Conservation (phyloP, 2,797 vertebrate species). For the Poeciliopsis infans region DNA sequence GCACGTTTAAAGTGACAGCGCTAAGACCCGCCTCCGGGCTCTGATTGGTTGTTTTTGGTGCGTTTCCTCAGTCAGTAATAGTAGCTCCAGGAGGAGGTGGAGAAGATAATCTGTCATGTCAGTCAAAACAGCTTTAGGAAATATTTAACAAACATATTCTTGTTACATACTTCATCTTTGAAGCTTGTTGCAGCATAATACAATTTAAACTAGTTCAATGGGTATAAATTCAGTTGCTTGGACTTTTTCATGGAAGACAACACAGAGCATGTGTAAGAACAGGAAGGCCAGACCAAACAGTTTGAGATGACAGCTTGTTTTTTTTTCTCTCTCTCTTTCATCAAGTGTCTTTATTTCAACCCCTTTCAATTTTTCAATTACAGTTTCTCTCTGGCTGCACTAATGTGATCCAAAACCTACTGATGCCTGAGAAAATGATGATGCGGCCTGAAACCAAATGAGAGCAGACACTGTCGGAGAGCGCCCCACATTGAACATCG, state of each 20-base stretch:
- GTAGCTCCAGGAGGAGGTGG: too few relatives aligned
- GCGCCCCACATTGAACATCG: slow-evolving; percentile 41
- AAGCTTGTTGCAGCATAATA: neutral
- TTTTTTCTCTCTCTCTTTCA: neutral
- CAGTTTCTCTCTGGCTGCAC: slow-evolving; percentile 29
- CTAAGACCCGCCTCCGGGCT: too few relatives aligned
- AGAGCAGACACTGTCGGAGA: slow-evolving; percentile 48
- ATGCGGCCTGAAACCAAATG: slow-evolving; percentile 29
- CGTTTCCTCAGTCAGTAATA: too few relatives aligned
- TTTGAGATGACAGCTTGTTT: neutral
- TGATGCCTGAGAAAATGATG: slow-evolving; percentile 46
- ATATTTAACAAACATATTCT: too few relatives aligned
- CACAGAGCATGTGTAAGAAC: slow-evolving; percentile 27
- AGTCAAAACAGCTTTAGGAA: too few relatives aligned
- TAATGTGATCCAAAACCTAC: slow-evolving; percentile 47
- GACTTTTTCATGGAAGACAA: slow-evolving; percentile 4
- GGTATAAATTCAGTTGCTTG: neutral
- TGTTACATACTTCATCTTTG: neutral
- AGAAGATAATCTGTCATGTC: too few relatives aligned
- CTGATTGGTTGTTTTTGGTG: too few relatives aligned
- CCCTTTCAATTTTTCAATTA: slow-evolving; percentile 22
- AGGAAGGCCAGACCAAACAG: slow-evolving; percentile 10
- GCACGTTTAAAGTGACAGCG: too few relatives aligned
- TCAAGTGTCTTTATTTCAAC: slow-evolving; percentile 18
- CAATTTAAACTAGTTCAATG: neutral